A percentile compares a stretch with the other conserved stretches of the same genome.
Evolutionary conservation across 2,888 invertebrate genomes (phyloP).

Genomic region (Shargacucullia verbasci): DNA sequence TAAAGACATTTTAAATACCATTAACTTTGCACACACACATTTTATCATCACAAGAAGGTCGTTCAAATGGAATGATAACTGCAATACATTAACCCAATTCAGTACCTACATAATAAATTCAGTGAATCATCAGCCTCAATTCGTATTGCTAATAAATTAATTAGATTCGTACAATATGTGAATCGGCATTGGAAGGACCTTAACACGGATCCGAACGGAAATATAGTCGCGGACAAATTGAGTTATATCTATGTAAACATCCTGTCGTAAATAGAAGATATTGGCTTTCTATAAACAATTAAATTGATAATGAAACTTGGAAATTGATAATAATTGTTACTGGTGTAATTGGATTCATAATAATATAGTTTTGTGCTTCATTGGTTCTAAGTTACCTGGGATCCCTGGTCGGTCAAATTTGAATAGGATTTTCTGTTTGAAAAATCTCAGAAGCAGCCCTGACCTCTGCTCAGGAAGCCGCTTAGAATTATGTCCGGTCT

Average conservation of each 20-base stretch:
- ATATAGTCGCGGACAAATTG: conserved; percentile 30
- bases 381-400: too few species aligned
- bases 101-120: conserved; percentile 20
- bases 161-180: conserved; percentile 38
- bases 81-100: conserved; percentile 51
- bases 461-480: too few species aligned
- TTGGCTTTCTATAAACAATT: conserved; percentile 60
- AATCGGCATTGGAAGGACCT: conserved; percentile 69
- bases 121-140: conserved; percentile 49
- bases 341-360: too few species aligned
- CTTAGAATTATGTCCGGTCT: too few species aligned
- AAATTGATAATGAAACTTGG: conserved; percentile 37
- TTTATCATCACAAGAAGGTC: conserved; percentile 36
- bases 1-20: background rate
- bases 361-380: too few species aligned
- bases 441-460: too few species aligned
- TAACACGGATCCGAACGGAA: conserved; percentile 69
- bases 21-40: conserved; percentile 14
- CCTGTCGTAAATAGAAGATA: conserved; percentile 58
- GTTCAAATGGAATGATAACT: conserved; percentile 32
- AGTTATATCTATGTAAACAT: conserved; percentile 68
- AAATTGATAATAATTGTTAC: conserved; percentile 11
- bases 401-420: too few species aligned
- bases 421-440: too few species aligned
- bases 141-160: conserved; percentile 49